phyloP scores from a whole-genome alignment of 2,888 invertebrate genomes.

The Suillia variegata region DNA sequence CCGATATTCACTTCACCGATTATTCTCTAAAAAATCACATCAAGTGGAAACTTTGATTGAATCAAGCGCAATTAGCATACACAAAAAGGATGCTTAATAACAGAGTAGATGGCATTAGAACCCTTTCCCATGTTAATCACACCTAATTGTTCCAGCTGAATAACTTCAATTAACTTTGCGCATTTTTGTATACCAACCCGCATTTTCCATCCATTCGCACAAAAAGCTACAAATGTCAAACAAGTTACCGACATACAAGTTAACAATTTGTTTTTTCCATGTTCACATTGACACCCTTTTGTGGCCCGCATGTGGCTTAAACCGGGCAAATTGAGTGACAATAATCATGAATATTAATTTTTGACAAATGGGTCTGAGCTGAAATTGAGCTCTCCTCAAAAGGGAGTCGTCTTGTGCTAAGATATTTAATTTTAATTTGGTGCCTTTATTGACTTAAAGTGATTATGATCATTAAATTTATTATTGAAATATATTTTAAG shows the following conservation, averaged over 20 bases:
- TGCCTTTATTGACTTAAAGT: no score
- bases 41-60: no score
- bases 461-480: no score
- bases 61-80: no score
- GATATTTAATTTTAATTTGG: no score
- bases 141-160: neutral
- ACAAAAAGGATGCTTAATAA: no score
- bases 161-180: neutral
- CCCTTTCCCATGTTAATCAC: neutral
- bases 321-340: constrained; percentile 5
- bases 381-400: constrained; percentile 12
- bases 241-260: neutral
- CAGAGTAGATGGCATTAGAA: neutral
- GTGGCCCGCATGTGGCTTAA: neutral
- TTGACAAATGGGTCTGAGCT: constrained; percentile 22
- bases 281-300: neutral
- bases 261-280: neutral
- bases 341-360: constrained; percentile 18
- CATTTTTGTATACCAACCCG: neutral
- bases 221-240: neutral
- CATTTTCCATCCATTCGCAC: neutral
- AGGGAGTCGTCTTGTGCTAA: no score
- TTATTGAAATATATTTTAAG: no score
- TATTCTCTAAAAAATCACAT: no score
- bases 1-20: neutral